Conservation (phyloP, 2,797 vertebrate species). For the Falco rusticolus region DNA sequence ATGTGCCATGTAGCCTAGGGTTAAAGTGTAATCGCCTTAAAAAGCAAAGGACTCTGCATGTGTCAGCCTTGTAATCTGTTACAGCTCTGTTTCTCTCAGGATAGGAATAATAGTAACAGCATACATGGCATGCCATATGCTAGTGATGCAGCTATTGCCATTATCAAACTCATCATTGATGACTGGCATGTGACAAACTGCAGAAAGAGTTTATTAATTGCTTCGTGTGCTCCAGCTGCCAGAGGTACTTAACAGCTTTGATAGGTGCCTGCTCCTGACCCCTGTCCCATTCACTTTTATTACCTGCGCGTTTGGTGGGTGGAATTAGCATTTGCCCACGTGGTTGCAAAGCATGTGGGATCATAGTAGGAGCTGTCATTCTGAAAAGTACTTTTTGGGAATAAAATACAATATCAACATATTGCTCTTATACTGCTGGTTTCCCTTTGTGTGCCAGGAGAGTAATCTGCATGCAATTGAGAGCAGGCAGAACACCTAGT, state of each 20-base stretch:
- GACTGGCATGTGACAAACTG: neutral
- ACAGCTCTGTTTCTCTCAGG: slow-evolving; percentile 1
- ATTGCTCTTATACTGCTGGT: neutral
- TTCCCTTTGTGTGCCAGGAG: neutral
- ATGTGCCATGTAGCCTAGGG: neutral
- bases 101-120: neutral
- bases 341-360: neutral
- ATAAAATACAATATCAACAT: neutral
- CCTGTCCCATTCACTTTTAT: neutral
- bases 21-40: neutral
- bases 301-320: neutral
- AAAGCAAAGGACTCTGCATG: neutral
- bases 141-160: neutral
- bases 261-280: neutral
- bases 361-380: neutral
- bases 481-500: neutral
- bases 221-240: neutral
- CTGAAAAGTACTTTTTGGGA: neutral
- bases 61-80: neutral
- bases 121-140: neutral
- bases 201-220: slow-evolving; percentile 22
- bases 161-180: neutral
- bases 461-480: neutral
- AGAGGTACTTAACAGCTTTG: neutral
- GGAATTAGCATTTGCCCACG: neutral